A percentile compares a stretch with the other conserved stretches of the same genome.
These are phyloP conservation scores for Timandra comae DNA, from an alignment of 2,888 invertebrate species.

Conservation along the genomic window DNA sequence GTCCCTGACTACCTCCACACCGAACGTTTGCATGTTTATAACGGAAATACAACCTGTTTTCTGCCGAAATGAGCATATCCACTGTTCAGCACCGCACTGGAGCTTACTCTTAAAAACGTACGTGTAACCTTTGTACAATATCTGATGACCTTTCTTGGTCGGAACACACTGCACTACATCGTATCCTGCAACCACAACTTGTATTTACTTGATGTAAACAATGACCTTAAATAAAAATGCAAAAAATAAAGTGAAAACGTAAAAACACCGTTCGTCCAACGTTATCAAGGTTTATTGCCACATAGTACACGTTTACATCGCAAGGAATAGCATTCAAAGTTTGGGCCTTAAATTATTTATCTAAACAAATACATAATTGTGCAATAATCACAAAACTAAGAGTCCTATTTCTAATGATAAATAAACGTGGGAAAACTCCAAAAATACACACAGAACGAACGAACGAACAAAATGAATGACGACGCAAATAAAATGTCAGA, in stretches of 20 bases:
- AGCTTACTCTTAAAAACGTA: slow-evolving; percentile 64
- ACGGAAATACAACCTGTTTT: slow-evolving; percentile 69
- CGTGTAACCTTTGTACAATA: slow-evolving; percentile 65
- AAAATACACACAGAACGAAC: slow-evolving; percentile 28
- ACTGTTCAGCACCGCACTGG: slow-evolving; percentile 67
- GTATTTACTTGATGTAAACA: slow-evolving; percentile 18
- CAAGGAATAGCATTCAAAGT: slow-evolving; percentile 7
- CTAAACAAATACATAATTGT: too few relatives aligned
- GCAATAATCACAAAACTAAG: too few relatives aligned
- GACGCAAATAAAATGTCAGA: slow-evolving; percentile 15
- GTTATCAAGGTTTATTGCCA: slow-evolving; percentile 16
- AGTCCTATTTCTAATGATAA: slow-evolving; percentile 12
- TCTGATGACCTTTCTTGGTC: slow-evolving; percentile 64
- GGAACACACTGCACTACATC: slow-evolving; percentile 67
- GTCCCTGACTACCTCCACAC: slow-evolving; percentile 63
- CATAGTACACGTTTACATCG: slow-evolving; percentile 15
- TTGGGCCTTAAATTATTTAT: slow-evolving; percentile 2
- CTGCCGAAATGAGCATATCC: slow-evolving; percentile 64
- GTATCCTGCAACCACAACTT: slow-evolving; percentile 49
- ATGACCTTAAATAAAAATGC: slow-evolving; percentile 13
- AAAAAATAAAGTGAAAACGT: slow-evolving; percentile 6
- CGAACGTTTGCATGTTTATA: slow-evolving; percentile 65
- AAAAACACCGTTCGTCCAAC: slow-evolving; percentile 4
- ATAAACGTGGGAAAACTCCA: slow-evolving; percentile 41
- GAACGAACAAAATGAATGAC: slow-evolving; percentile 33